Percentiles rank a stretch among this genome's conserved stretches.
Conservation (phyloP, 2,888 invertebrate genomes). For the Temnothorax unifasciatus region DNA sequence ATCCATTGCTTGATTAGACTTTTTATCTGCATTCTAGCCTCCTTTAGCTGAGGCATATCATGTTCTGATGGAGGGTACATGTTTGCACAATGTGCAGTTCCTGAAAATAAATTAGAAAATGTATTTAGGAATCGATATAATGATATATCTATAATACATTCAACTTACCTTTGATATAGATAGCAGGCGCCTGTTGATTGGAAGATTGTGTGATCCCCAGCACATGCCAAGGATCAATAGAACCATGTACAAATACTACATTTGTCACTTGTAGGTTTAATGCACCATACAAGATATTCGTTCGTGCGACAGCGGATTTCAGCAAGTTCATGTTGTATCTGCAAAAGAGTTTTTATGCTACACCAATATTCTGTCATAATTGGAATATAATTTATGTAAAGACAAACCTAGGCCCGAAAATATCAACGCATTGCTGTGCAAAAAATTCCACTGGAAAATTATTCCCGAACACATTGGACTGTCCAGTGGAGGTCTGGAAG, state of each 20-base stretch:
- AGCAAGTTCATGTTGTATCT: conserved; percentile 89
- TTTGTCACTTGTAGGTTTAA: conserved; percentile 90
- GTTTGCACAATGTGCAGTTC: conserved; percentile 97
- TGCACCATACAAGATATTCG: conserved; percentile 94
- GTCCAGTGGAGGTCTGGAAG: conserved; percentile 94
- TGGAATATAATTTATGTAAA: conserved; percentile 1
- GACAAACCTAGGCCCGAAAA: conserved; percentile 91
- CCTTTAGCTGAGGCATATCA: conserved; percentile 90
- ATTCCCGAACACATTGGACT: conserved; percentile 91
- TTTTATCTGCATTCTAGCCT: conserved; percentile 90
- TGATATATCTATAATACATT: neutral
- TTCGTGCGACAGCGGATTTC: conserved; percentile 89
- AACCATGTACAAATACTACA: conserved; percentile 95
- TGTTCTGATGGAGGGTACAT: conserved; percentile 93
- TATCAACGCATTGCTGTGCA: conserved; percentile 93
- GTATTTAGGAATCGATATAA: neutral
- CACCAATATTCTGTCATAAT: neutral
- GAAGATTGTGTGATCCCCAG: conserved; percentile 90
- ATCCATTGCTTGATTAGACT: conserved; percentile 89
- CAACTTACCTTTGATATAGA: conserved; percentile 91
- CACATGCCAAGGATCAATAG: conserved; percentile 96
- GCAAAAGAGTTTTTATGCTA: conserved; percentile 23
- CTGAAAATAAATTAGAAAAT: conserved; percentile 49
- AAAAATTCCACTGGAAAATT: conserved; percentile 93
- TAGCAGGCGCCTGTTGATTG: conserved; percentile 89